Conservation (phyloP, 2,888 invertebrate species). For the Yponomeuta malinellus region DNA sequence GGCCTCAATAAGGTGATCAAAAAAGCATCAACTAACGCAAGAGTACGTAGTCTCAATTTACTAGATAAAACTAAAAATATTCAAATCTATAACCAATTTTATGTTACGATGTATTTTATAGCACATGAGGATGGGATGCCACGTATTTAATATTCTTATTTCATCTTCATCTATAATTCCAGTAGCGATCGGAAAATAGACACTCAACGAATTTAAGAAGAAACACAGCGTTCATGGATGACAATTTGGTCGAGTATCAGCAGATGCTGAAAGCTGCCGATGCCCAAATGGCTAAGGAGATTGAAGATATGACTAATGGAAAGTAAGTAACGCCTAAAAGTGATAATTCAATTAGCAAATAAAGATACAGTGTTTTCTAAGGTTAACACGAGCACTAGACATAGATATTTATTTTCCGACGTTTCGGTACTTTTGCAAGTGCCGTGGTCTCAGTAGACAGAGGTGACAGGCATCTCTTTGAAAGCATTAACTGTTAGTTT, state of each 20-base stretch:
- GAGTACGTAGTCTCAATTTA: conserved; percentile 21
- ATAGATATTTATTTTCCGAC: too few species aligned
- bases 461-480: too few species aligned
- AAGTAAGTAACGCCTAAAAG: conserved; percentile 57
- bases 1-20: conserved; percentile 64
- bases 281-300: conserved; percentile 85
- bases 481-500: too few species aligned
- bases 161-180: conserved; percentile 34
- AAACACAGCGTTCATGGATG: conserved; percentile 80
- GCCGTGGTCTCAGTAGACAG: too few species aligned
- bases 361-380: too few species aligned
- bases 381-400: too few species aligned
- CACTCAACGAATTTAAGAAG: conserved; percentile 27
- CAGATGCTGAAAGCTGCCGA: conserved; percentile 81
- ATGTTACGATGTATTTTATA: background rate
- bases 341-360: conserved; percentile 1
- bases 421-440: too few species aligned
- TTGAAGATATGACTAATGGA: conserved; percentile 89
- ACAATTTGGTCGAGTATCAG: conserved; percentile 78
- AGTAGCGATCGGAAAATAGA: conserved; percentile 70
- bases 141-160: background rate
- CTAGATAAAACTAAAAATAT: background rate
- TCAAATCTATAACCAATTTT: too few species aligned
- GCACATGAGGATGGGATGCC: background rate
- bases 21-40: conserved; percentile 28